phyloP scores from a whole-genome alignment of 1,140 invertebrate species.

The Gonioctena quinquepunctata region DNA sequence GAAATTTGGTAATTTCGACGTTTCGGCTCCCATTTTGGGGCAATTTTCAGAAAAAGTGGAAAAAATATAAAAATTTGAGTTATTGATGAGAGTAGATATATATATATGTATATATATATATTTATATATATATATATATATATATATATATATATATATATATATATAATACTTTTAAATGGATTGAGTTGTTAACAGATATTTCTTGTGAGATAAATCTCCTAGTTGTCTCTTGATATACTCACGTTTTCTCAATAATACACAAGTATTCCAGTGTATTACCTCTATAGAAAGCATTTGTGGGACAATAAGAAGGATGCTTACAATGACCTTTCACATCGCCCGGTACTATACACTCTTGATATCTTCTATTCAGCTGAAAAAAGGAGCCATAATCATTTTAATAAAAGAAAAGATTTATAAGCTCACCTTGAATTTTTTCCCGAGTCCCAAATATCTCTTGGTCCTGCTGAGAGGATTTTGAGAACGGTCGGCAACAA shows the following conservation, averaged over 20 bases:
- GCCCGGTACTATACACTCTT: conserved; percentile 64
- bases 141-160: too few species aligned
- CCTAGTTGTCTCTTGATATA: too few species aligned
- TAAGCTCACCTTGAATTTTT: conserved; percentile 45
- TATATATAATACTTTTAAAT: too few species aligned
- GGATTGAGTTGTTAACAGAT: too few species aligned
- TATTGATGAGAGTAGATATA: too few species aligned
- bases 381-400: background rate
- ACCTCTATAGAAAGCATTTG: conserved; percentile 62
- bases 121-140: too few species aligned
- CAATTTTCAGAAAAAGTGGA: too few species aligned
- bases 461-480: conserved; percentile 35
- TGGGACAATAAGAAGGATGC: conserved; percentile 66
- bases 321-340: conserved; percentile 67
- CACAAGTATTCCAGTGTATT: conserved; percentile 68
- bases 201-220: too few species aligned
- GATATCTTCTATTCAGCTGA: conserved; percentile 58
- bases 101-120: too few species aligned
- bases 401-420: background rate
- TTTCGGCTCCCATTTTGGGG: too few species aligned
- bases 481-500: background rate
- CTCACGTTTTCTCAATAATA: conserved; percentile 67
- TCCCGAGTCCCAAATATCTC: conserved; percentile 44
- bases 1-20: too few species aligned
- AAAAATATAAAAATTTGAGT: too few species aligned